Evolutionary conservation across 2,113 vertebrate species (phyloP).

Genomic region (Andinoacara biseriatus): DNA sequence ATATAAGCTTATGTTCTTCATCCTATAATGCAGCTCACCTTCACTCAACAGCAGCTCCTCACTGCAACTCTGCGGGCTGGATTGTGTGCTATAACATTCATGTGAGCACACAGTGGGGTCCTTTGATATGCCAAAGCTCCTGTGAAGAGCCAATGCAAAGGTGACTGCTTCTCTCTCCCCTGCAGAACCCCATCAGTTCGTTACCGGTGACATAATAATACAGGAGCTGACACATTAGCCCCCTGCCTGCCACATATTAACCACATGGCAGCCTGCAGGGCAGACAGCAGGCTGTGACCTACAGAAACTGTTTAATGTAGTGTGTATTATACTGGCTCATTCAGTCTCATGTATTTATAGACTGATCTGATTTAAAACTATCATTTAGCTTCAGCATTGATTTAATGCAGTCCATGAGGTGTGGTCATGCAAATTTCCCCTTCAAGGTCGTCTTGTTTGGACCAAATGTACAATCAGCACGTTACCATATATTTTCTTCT

Average conservation of each 20-base stretch:
- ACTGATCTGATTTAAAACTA: background rate
- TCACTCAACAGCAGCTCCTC: background rate
- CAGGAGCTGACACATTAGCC: conserved; percentile 43
- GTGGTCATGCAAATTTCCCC: background rate
- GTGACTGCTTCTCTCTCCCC: conserved; percentile 25
- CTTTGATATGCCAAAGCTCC: conserved; percentile 15
- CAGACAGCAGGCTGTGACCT: conserved; percentile 1
- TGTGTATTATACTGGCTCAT: background rate
- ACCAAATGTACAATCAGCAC: too few species aligned
- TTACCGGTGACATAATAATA: conserved; percentile 23
- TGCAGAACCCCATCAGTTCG: conserved; percentile 8
- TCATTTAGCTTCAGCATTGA: background rate
- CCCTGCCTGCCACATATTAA: conserved; percentile 29
- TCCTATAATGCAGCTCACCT: background rate
- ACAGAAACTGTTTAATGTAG: background rate
- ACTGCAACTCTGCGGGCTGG: background rate
- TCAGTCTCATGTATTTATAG: background rate
- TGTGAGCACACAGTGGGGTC: background rate
- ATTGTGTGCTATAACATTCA: background rate
- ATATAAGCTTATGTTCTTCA: background rate
- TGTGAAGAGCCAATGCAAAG: conserved; percentile 15
- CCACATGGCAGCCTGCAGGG: conserved; percentile 2
- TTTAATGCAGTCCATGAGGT: background rate
- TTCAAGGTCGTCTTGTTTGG: background rate
- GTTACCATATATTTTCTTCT: too few species aligned